Evolutionary conservation across 2,888 invertebrate species (phyloP).

Genomic region (Stenoptilia bipunctidactyla): DNA sequence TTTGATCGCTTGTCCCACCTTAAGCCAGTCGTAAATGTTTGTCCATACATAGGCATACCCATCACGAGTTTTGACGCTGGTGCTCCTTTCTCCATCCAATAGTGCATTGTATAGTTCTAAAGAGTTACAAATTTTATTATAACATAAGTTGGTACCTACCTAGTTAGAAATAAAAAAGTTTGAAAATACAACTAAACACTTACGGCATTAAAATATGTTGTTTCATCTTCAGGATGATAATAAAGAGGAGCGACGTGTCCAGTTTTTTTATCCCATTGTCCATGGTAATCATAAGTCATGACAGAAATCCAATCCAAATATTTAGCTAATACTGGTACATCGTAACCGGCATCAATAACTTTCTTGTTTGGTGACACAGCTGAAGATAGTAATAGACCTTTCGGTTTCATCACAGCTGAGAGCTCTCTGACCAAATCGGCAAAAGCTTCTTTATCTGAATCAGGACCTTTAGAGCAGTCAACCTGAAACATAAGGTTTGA

Average conservation of each 20-base stretch:
- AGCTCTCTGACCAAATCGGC: constrained; percentile 81
- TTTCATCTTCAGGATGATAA: constrained; percentile 85
- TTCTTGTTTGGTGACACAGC: constrained; percentile 91
- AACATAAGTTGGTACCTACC: no score
- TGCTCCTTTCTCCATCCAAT: constrained; percentile 90
- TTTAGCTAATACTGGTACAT: constrained; percentile 80
- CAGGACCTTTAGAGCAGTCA: constrained; percentile 86
- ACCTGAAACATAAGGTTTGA: constrained; percentile 77
- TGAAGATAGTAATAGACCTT: constrained; percentile 80
- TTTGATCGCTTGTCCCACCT: constrained; percentile 22
- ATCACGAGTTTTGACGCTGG: constrained; percentile 85
- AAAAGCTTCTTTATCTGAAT: constrained; percentile 86
- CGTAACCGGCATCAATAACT: constrained; percentile 88
- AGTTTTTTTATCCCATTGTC: constrained; percentile 93
- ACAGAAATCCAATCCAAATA: constrained; percentile 92
- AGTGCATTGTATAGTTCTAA: constrained; percentile 87
- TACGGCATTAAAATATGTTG: constrained; percentile 86
- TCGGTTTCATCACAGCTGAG: constrained; percentile 74
- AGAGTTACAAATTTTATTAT: no score
- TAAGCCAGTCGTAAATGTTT: constrained; percentile 77
- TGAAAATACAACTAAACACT: constrained; percentile 27
- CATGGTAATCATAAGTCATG: constrained; percentile 93
- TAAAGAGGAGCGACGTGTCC: constrained; percentile 91
- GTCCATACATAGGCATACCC: constrained; percentile 92
- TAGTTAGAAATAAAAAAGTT: background rate